A percentile compares a stretch with the other conserved stretches of the same genome.
Evolutionary conservation across 2,888 invertebrate species (phyloP).

Genomic region (Plemyria rubiginata): DNA sequence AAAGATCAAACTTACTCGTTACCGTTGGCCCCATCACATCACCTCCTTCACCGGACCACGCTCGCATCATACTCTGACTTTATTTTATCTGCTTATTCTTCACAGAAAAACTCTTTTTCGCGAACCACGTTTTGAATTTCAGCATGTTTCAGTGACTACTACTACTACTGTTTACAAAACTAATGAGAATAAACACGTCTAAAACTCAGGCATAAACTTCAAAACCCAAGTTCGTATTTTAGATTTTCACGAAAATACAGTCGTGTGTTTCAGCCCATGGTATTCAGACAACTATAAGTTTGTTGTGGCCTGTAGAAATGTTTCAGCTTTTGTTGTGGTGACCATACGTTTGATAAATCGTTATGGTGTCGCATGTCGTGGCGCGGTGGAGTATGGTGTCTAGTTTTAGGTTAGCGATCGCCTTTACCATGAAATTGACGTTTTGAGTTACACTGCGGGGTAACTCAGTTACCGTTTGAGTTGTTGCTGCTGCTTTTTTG

Average conservation of each 20-base stretch:
- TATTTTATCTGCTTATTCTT: slow-evolving; percentile 23
- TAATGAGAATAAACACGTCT: too few relatives aligned
- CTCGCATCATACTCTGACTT: slow-evolving; percentile 60
- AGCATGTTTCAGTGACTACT: not conserved
- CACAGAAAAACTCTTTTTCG: slow-evolving; percentile 9
- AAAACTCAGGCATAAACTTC: not conserved
- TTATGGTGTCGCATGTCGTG: slow-evolving; percentile 4
- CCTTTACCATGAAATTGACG: too few relatives aligned
- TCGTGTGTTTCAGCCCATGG: slow-evolving; percentile 55
- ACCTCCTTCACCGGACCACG: slow-evolving; percentile 65
- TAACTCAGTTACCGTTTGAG: too few relatives aligned
- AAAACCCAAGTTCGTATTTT: slow-evolving; percentile 8
- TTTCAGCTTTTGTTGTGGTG: slow-evolving; percentile 38
- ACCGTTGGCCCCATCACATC: slow-evolving; percentile 76
- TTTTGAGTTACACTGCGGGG: too few relatives aligned
- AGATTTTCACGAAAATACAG: slow-evolving; percentile 13
- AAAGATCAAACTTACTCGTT: slow-evolving; percentile 60
- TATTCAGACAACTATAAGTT: slow-evolving; percentile 70
- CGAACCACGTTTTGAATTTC: slow-evolving; percentile 15
- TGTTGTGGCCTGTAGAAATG: slow-evolving; percentile 39
- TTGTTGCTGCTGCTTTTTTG: too few relatives aligned
- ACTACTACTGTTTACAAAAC: too few relatives aligned
- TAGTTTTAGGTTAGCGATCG: not conserved
- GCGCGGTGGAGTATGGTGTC: too few relatives aligned
- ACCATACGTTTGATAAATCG: slow-evolving; percentile 34